phyloP scores from a whole-genome alignment of 2,797 vertebrate genomes.

The Sebastes vulpes region DNA sequence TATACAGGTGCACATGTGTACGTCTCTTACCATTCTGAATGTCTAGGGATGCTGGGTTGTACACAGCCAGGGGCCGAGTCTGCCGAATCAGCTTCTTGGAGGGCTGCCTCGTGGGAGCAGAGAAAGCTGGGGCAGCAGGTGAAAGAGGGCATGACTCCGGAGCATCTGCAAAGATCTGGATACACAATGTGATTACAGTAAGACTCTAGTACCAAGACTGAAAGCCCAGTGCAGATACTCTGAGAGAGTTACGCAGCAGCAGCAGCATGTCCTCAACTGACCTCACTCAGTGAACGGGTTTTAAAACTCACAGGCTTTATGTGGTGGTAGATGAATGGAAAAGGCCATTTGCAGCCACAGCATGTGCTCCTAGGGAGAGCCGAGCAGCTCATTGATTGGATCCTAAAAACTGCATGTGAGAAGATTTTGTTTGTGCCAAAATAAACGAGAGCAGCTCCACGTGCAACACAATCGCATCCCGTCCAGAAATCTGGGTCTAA shows the following conservation, averaged over 20 bases:
- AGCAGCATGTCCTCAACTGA: slow-evolving; percentile 56
- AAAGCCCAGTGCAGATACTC: slow-evolving; percentile 27
- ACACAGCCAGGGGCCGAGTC: slow-evolving; percentile 94
- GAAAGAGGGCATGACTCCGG: slow-evolving; percentile 87
- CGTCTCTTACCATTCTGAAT: slow-evolving; percentile 91
- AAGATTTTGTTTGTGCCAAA: slow-evolving; percentile 54
- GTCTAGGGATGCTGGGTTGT: slow-evolving; percentile 91
- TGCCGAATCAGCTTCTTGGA: slow-evolving; percentile 91
- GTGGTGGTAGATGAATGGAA: slow-evolving; percentile 48
- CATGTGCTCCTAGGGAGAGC: slow-evolving; percentile 42
- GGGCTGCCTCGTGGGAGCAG: slow-evolving; percentile 92
- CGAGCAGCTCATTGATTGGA: slow-evolving; percentile 51
- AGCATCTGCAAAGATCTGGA: slow-evolving; percentile 94
- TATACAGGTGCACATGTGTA: slow-evolving; percentile 12
- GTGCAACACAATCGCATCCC: slow-evolving; percentile 34
- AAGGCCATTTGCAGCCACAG: slow-evolving; percentile 59
- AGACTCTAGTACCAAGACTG: slow-evolving; percentile 22
- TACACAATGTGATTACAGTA: slow-evolving; percentile 40
- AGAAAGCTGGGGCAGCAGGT: slow-evolving; percentile 84
- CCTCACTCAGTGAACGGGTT: slow-evolving; percentile 40
- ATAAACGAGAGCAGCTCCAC: slow-evolving; percentile 44
- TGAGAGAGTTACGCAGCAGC: slow-evolving; percentile 16
- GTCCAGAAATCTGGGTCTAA: slow-evolving; percentile 43
- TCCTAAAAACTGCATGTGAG: slow-evolving; percentile 52
- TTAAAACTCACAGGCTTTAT: slow-evolving; percentile 51